Base-by-base conservation (phyloP, 1,140 invertebrate genomes). In the Gonatopus flavifemur region DNA sequence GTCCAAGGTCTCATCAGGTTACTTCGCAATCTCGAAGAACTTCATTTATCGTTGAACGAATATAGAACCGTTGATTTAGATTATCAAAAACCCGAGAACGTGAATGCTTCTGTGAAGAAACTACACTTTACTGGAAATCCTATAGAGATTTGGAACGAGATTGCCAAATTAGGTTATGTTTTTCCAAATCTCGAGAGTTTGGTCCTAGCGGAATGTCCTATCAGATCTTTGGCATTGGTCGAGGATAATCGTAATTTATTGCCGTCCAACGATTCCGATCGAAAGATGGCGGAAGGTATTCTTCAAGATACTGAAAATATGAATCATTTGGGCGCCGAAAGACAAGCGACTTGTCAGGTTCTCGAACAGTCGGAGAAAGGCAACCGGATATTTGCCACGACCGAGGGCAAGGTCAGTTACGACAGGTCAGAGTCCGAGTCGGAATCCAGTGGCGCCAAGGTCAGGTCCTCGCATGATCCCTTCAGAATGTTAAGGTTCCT, bases 21-120 rank as follows among this genome's bases (percentile, higher is more conserved):
- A 66, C 81, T 89, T 49, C 90, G 82, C 60, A 86, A 86, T 68
- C 76, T 96, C 12, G 88, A 92, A 80, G 94, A 97, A 76, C 79
- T 97, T 20, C 93, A 96, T 74, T 74, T 96, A 50, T 94, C 92
- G 57, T 80, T 95, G 10, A 93, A 93, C 70, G 87, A 93, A 59
- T 95, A 93, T 71, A 82, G 81, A 12, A 82, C 84, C 49, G 86
- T 96, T 2, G 82, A 87, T n/a, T 51, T 86, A 1, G 74, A 76
- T 46, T 64, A 76, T 52, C 69, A 76, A 40, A 71, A 74, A 38
- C 64, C 68, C 6, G 67, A 70, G 30, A 77, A 80, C 28, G 74
- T 74, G 18, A 87, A 89, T 58, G 64, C 76, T 6, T 80, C 83
- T n/a, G 62, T 91, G 10, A 88, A 86, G 67, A 88, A 86, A 56